Conservation (phyloP, 2,888 invertebrate genomes). For the Tiliacea aurago region DNA sequence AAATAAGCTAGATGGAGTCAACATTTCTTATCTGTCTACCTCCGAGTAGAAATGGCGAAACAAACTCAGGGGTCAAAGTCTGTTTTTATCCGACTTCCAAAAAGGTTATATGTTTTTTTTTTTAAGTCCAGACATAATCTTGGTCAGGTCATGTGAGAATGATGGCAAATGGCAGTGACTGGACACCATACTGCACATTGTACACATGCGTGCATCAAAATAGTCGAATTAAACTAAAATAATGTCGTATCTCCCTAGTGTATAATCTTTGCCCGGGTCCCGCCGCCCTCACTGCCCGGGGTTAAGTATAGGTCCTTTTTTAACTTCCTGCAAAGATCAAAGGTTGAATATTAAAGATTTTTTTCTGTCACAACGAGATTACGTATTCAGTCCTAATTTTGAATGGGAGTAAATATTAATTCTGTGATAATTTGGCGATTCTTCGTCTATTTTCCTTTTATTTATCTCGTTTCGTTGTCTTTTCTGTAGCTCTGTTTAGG, state of each 20-base stretch:
- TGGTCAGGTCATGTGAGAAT: too few relatives aligned
- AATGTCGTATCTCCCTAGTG: conserved; percentile 9
- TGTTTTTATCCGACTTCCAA: too few relatives aligned
- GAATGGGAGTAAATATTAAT: conserved; percentile 64
- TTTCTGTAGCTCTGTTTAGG: neutral
- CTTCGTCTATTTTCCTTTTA: neutral
- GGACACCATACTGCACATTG: neutral
- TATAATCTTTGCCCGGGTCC: conserved; percentile 22
- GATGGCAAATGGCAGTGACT: too few relatives aligned
- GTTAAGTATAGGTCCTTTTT: conserved; percentile 61
- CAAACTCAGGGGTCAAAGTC: too few relatives aligned
- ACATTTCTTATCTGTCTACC: too few relatives aligned
- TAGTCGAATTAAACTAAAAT: neutral
- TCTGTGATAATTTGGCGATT: conserved; percentile 59
- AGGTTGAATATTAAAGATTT: conserved; percentile 67
- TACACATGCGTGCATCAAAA: neutral
- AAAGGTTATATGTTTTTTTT: too few relatives aligned
- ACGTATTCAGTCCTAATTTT: conserved; percentile 61
- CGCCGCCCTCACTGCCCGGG: conserved; percentile 35
- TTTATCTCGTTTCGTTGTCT: neutral
- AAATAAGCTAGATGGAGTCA: too few relatives aligned
- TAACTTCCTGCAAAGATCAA: conserved; percentile 67
- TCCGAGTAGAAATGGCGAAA: too few relatives aligned
- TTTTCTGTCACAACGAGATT: conserved; percentile 59
- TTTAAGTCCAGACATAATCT: too few relatives aligned